phyloP scores from a whole-genome alignment of 1,140 invertebrate species.

The Diachasmimorpha longicaudata region DNA sequence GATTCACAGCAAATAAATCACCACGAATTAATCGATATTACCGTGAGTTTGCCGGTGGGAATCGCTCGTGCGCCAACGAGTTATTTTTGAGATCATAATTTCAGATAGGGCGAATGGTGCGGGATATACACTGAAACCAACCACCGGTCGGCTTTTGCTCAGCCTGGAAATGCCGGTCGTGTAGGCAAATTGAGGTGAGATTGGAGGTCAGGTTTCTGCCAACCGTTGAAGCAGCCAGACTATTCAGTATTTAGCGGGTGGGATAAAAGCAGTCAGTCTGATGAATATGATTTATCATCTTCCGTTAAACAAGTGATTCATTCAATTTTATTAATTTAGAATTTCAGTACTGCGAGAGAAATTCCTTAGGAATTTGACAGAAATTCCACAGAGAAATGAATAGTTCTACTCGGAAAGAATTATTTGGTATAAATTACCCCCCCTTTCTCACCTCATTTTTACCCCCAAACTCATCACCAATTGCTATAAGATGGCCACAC shows the following conservation, averaged over 20 bases:
- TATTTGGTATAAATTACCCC: too few relatives aligned
- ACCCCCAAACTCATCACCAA: too few relatives aligned
- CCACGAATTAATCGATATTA: conserved; percentile 47
- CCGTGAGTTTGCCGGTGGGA: conserved; percentile 21
- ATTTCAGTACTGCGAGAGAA: too few relatives aligned
- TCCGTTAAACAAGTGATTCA: not conserved
- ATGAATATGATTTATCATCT: not conserved
- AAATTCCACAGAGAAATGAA: not conserved
- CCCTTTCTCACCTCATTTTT: too few relatives aligned
- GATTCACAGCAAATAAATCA: conserved; percentile 25
- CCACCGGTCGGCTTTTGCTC: conserved; percentile 26
- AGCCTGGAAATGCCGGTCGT: conserved; percentile 54
- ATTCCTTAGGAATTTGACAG: not conserved
- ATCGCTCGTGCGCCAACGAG: conserved; percentile 25
- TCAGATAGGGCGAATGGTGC: conserved; percentile 53
- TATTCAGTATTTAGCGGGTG: conserved; percentile 34
- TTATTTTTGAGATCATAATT: conserved; percentile 63
- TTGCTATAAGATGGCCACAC: too few relatives aligned
- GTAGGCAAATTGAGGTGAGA: conserved; percentile 65
- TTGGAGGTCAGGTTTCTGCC: conserved; percentile 57
- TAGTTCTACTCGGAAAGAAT: too few relatives aligned
- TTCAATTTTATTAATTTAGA: not conserved
- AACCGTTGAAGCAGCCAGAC: conserved; percentile 35
- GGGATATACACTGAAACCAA: conserved; percentile 30
- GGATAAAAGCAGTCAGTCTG: conserved; percentile 10